phyloP scores from a whole-genome alignment of 2,113 vertebrate species.

The Lynx canadensis region DNA sequence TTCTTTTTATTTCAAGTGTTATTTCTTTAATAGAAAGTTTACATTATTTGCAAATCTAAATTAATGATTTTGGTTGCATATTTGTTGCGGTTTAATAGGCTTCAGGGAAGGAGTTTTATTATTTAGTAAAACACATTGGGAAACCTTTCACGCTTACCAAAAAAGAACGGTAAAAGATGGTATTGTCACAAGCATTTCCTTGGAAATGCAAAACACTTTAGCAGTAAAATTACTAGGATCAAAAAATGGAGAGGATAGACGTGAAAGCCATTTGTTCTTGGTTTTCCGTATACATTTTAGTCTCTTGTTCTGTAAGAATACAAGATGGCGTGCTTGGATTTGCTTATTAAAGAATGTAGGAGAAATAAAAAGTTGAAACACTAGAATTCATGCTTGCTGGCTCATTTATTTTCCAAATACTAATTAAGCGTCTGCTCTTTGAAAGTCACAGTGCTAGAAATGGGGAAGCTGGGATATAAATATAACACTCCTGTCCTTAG shows the following conservation, averaged over 20 bases:
- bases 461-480: background rate
- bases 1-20: background rate
- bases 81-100: background rate
- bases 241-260: background rate
- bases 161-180: background rate
- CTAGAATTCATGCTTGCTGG: background rate
- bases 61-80: background rate
- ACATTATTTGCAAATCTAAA: background rate
- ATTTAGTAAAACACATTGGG: background rate
- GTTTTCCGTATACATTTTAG: background rate
- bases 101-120: background rate
- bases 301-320: constrained; percentile 17
- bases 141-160: background rate
- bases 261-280: background rate
- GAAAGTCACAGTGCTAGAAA: constrained; percentile 24
- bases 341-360: constrained; percentile 13
- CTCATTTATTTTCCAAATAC: constrained; percentile 44
- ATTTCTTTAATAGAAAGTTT: background rate
- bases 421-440: background rate
- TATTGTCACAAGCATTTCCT: background rate
- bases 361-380: constrained; percentile 64
- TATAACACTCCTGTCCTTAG: background rate
- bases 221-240: background rate
- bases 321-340: background rate
- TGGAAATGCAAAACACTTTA: background rate